Conservation (phyloP, 2,797 vertebrate species). For the Calcarius lapponicus region DNA sequence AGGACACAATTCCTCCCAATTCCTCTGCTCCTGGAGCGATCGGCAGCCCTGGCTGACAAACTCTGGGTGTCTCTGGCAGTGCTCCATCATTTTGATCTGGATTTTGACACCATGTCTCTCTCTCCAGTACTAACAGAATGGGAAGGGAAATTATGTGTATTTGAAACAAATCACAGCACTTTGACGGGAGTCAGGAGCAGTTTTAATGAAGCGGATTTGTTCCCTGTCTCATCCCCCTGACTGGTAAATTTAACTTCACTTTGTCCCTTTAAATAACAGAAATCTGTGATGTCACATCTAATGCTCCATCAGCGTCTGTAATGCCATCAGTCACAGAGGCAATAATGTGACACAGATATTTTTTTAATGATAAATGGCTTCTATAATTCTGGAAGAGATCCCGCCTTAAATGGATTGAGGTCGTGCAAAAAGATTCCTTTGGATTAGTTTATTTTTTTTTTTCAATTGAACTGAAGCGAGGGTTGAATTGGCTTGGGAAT, state of each 20-base stretch:
- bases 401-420: background rate
- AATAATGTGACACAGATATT: background rate
- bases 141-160: constrained; percentile 7
- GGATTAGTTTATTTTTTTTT: background rate
- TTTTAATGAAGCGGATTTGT: background rate
- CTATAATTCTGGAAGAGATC: constrained; percentile 7
- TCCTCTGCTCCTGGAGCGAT: background rate
- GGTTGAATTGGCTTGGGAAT: background rate
- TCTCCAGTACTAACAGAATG: background rate
- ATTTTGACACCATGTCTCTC: background rate
- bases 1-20: background rate
- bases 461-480: background rate
- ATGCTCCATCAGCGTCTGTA: background rate
- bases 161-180: background rate
- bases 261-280: constrained; percentile 18
- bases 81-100: background rate
- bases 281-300: background rate
- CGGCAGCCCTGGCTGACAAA: background rate
- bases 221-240: background rate
- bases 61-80: background rate
- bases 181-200: background rate
- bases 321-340: background rate
- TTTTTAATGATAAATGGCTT: background rate
- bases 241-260: background rate
- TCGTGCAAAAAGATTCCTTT: background rate